phyloP scores from a whole-genome alignment of 1,140 invertebrate genomes.

The Drosophila takahashii region DNA sequence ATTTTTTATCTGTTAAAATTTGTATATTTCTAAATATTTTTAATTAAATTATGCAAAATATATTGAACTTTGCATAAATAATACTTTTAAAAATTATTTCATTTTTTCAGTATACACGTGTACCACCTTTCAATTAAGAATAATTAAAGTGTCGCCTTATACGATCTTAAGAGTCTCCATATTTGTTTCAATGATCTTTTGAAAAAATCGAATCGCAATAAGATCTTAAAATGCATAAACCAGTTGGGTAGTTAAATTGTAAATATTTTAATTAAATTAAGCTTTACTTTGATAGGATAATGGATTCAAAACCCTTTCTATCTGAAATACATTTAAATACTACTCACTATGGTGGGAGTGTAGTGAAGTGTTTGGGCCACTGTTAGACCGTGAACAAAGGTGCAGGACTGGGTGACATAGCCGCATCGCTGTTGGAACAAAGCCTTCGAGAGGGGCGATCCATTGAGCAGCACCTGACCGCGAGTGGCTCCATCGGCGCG shows the following conservation, averaged over 20 bases:
- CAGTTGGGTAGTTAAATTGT: no score
- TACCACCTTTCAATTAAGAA: neutral
- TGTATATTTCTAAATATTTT: no score
- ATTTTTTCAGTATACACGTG: neutral
- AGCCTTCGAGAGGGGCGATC: conserved; percentile 91
- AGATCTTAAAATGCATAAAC: neutral
- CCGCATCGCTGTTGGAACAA: conserved; percentile 94
- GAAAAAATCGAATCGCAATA: neutral
- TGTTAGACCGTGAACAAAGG: conserved; percentile 93
- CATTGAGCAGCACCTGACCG: conserved; percentile 94
- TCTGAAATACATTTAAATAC: no score
- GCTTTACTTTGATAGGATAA: no score
- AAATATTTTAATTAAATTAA: no score
- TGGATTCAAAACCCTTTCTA: no score
- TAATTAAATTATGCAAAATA: no score
- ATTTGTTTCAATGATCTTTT: neutral
- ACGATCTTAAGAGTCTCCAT: neutral
- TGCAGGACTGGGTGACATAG: conserved; percentile 93
- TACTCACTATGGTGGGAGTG: conserved; percentile 89
- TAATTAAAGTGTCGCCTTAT: neutral
- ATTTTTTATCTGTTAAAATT: no score
- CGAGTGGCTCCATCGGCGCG: conserved; percentile 89
- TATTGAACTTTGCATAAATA: no score
- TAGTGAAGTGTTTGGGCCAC: conserved; percentile 94
- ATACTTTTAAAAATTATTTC: no score